Evolutionary conservation across 2,888 invertebrate genomes (phyloP).

Genomic region (Sisyra nigra): DNA sequence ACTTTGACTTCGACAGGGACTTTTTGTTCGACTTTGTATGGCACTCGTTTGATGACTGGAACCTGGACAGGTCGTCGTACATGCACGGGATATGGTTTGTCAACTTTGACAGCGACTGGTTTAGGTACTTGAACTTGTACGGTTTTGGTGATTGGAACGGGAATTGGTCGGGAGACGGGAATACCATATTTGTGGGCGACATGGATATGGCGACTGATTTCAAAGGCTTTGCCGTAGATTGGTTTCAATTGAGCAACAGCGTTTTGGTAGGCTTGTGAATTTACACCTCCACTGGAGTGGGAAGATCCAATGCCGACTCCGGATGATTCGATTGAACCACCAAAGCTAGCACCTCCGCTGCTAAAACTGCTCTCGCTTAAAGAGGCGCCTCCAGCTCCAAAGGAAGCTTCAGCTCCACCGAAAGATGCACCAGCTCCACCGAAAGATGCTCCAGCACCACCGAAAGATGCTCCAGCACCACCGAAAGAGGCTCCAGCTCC

Average conservation of each 20-base stretch:
- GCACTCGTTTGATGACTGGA: slow-evolving; percentile 31
- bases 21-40: slow-evolving; percentile 29
- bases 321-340: background rate
- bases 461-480: background rate
- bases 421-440: background rate
- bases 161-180: slow-evolving; percentile 33
- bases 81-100: slow-evolving; percentile 25
- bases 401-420: background rate
- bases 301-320: slow-evolving; percentile 7
- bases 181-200: slow-evolving; percentile 20
- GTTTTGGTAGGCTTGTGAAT: background rate
- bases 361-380: background rate
- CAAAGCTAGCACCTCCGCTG: background rate
- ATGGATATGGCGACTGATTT: slow-evolving; percentile 13
- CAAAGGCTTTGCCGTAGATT: background rate
- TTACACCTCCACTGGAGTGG: slow-evolving; percentile 2
- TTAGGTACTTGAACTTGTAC: slow-evolving; percentile 20
- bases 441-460: background rate
- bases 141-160: slow-evolving; percentile 31
- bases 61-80: slow-evolving; percentile 31
- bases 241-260: background rate
- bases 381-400: background rate
- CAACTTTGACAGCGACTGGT: slow-evolving; percentile 22
- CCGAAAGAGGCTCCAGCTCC: too few species aligned
- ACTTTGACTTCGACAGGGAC: slow-evolving; percentile 31